These are phyloP conservation scores for Pholis gunnellus DNA, from an alignment of 2,113 vertebrate genomes.

Conservation along the genomic window DNA sequence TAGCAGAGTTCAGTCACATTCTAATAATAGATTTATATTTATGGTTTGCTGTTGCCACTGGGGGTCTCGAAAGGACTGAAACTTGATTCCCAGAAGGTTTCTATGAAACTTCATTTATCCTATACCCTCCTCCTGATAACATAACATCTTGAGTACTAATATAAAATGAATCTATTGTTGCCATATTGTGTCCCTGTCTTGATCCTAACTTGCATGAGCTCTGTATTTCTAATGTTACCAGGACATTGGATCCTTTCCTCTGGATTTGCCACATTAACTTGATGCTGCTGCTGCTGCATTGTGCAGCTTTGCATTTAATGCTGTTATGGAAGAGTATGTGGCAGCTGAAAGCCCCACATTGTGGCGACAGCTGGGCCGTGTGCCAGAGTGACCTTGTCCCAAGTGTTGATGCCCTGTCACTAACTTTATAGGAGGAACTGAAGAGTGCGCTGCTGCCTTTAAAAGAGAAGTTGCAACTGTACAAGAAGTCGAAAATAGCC, in stretches of 20 bases:
- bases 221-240: conserved; percentile 8
- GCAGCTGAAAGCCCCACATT: conserved; percentile 65
- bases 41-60: conserved; percentile 56
- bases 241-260: not conserved
- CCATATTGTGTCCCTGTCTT: not conserved
- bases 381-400: conserved; percentile 58
- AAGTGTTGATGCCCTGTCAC: conserved; percentile 52
- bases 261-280: conserved; percentile 14
- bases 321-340: conserved; percentile 32
- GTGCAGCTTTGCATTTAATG: conserved; percentile 47
- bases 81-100: conserved; percentile 76
- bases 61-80: conserved; percentile 70
- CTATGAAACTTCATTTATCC: conserved; percentile 59
- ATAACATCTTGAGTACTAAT: conserved; percentile 15
- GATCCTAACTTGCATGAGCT: not conserved
- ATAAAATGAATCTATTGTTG: not conserved
- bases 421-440: conserved; percentile 81
- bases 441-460: conserved; percentile 80
- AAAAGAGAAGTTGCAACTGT: conserved; percentile 81
- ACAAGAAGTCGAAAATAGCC: conserved; percentile 69
- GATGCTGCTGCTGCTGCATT: conserved; percentile 8
- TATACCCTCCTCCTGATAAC: conserved; percentile 22
- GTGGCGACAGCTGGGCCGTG: conserved; percentile 56
- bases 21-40: conserved; percentile 83
- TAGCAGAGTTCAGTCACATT: conserved; percentile 55